Conservation (phyloP, 1,140 invertebrate genomes). For the Drosophila pandora region DNA sequence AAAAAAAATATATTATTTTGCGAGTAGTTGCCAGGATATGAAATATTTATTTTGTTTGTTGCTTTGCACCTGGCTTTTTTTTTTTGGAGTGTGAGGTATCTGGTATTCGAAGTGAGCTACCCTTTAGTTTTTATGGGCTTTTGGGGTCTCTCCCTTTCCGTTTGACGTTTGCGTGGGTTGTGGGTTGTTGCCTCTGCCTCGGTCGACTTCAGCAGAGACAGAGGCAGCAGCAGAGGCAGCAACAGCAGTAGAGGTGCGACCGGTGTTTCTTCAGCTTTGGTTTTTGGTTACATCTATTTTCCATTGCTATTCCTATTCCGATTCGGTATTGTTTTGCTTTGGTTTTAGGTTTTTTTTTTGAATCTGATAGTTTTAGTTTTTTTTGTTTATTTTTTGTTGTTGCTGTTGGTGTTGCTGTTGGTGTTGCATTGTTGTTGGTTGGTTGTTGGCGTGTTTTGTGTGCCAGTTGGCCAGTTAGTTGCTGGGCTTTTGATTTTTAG, state of each 20-base stretch:
- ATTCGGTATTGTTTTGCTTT: conserved; percentile 61
- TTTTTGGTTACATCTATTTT: conserved; percentile 69
- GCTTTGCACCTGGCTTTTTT: not conserved
- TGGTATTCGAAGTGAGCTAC: conserved; percentile 6
- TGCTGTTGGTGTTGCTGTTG: conserved; percentile 19
- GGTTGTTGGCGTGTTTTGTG: conserved; percentile 25
- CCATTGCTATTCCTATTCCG: conserved; percentile 21
- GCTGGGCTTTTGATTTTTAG: conserved; percentile 51
- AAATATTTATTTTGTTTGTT: not conserved
- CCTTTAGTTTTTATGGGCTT: not conserved
- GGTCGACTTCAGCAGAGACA: conserved; percentile 1
- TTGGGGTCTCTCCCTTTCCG: conserved; percentile 50
- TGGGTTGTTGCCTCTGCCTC: conserved; percentile 23
- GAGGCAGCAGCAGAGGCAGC: not conserved
- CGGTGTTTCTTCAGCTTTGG: conserved; percentile 56
- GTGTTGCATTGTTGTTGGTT: conserved; percentile 18
- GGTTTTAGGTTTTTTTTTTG: conserved; percentile 57
- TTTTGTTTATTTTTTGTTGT: conserved; percentile 10
- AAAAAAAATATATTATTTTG: not conserved
- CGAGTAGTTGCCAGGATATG: not conserved
- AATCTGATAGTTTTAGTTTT: conserved; percentile 8
- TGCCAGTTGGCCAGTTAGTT: conserved; percentile 66
- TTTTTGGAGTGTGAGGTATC: conserved; percentile 12
- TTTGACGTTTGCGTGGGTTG: conserved; percentile 45
- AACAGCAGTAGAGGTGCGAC: conserved; percentile 44